These are phyloP conservation scores for Chaetops frenatus DNA, from an alignment of 2,113 vertebrate genomes.

Conservation along the genomic window DNA sequence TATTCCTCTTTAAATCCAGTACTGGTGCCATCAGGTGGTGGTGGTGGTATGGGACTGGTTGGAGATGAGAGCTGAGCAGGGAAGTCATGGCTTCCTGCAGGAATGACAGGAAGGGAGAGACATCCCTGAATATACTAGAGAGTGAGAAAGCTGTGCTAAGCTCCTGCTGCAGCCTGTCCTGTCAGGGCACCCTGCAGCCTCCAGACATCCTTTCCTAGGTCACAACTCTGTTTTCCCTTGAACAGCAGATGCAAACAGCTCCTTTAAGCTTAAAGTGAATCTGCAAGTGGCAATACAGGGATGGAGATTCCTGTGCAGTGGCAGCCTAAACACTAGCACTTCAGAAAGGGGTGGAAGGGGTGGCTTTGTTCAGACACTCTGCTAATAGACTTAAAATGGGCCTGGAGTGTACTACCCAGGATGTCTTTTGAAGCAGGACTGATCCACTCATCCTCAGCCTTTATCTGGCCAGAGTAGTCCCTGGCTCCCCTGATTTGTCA, in stretches of 20 bases:
- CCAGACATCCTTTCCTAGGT: neutral
- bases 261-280: neutral
- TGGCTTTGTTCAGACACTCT: neutral
- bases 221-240: neutral
- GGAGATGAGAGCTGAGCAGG: neutral
- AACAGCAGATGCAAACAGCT: neutral
- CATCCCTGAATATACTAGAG: neutral
- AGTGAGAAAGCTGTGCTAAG: neutral
- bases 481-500: neutral
- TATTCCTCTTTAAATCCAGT: neutral
- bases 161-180: neutral
- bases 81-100: neutral
- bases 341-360: neutral
- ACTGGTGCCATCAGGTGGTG: neutral
- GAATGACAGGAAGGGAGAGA: neutral
- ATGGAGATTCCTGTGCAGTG: neutral
- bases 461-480: neutral
- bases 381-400: neutral
- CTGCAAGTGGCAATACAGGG: neutral
- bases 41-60: neutral
- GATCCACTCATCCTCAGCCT: neutral
- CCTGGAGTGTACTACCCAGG: neutral
- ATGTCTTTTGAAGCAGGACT: neutral
- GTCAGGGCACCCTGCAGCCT: neutral
- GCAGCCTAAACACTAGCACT: neutral